A percentile compares a stretch with the other conserved stretches of the same genome.
Conservation (phyloP, 2,113 vertebrate species). For the Ginglymostoma cirratum region DNA sequence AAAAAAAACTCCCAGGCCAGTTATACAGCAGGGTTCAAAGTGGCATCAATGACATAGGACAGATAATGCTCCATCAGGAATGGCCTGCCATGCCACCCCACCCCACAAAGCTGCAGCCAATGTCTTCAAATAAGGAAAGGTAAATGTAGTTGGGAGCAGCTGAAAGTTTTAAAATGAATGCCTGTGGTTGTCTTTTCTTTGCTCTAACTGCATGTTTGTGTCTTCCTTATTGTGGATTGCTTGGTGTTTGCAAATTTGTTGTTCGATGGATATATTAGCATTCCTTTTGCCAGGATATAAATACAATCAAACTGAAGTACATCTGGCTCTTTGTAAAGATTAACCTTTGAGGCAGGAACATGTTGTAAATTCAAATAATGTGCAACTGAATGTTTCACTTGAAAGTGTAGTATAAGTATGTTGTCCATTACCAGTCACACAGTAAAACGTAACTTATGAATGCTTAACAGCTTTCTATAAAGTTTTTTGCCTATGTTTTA, state of each 20-base stretch:
- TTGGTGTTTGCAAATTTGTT: not conserved
- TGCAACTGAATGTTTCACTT: not conserved
- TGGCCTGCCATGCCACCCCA: too few species aligned
- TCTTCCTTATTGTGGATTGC: not conserved
- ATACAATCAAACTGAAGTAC: not conserved
- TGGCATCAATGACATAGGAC: not conserved
- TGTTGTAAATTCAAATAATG: not conserved
- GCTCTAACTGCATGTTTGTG: not conserved
- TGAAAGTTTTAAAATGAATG: not conserved
- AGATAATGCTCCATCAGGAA: not conserved
- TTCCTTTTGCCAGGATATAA: constrained; percentile 7
- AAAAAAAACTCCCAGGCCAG: not conserved
- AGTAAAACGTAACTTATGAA: not conserved
- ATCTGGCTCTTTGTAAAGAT: constrained; percentile 9
- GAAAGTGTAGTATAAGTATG: not conserved
- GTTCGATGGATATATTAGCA: not conserved
- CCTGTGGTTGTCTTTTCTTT: not conserved
- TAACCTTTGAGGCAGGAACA: not conserved
- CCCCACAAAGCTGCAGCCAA: not conserved
- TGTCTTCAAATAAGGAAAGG: not conserved
- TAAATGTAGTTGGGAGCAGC: not conserved
- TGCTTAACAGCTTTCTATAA: not conserved
- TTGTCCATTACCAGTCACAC: not conserved
- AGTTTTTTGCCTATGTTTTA: not conserved
- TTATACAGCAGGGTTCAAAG: not conserved